A percentile compares a stretch with the other conserved stretches of the same genome.
Evolutionary conservation across 2,797 vertebrate species (phyloP).

Genomic region (Sebastes vulpes): DNA sequence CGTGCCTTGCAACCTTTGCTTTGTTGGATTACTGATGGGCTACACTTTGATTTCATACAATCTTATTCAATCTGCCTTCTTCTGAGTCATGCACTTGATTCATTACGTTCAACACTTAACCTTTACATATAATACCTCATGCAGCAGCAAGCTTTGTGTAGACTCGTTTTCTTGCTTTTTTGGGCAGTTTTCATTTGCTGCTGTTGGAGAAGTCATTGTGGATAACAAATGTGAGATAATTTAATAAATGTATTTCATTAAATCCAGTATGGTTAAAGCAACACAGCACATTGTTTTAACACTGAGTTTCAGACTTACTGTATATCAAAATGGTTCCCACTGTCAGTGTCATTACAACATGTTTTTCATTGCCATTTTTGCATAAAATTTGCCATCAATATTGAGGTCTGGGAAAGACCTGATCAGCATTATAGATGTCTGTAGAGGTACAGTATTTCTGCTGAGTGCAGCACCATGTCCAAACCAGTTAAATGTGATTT

Average conservation of each 20-base stretch:
- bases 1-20: not conserved
- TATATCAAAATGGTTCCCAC: not conserved
- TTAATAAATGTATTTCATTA: not conserved
- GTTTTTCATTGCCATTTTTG: slow-evolving; percentile 32
- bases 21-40: not conserved
- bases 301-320: not conserved
- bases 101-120: not conserved
- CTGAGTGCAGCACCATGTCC: slow-evolving; percentile 64
- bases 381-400: slow-evolving; percentile 30
- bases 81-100: not conserved
- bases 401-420: slow-evolving; percentile 12
- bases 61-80: not conserved
- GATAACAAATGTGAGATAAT: not conserved
- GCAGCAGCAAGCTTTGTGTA: not conserved
- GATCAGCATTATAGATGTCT: slow-evolving; percentile 54
- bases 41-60: not conserved
- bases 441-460: slow-evolving; percentile 38
- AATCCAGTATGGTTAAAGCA: not conserved
- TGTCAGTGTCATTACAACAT: slow-evolving; percentile 4
- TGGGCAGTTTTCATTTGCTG: not conserved
- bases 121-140: not conserved
- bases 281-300: not conserved
- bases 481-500: slow-evolving; percentile 53
- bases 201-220: not conserved
- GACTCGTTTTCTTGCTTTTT: not conserved